Evolutionary conservation across 1,140 invertebrate species (phyloP).

Genomic region (Lycorma delicatula): DNA sequence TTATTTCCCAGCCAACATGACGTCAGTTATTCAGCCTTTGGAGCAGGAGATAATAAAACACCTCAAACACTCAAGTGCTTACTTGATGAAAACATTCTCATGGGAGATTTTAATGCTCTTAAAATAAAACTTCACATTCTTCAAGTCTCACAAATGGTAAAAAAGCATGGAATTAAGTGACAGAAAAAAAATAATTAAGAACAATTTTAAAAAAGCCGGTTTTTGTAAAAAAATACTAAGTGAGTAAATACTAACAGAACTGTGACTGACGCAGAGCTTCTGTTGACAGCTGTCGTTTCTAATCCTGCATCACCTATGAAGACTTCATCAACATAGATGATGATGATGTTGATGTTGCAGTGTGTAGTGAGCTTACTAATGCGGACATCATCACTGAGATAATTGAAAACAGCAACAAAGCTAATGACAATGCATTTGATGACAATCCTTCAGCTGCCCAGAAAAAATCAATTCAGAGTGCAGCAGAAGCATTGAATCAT

Average conservation of each 20-base stretch:
- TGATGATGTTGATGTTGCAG: conserved; percentile 17
- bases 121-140: conserved; percentile 3
- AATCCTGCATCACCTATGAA: conserved; percentile 10
- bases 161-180: conserved; percentile 12
- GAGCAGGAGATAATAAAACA: background rate
- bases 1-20: background rate
- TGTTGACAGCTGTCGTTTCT: conserved; percentile 7
- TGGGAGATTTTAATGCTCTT: background rate
- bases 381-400: conserved; percentile 9
- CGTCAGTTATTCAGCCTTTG: background rate
- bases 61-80: background rate
- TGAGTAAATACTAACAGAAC: conserved; percentile 7
- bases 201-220: conserved; percentile 17
- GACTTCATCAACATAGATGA: conserved; percentile 17
- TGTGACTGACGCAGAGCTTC: background rate
- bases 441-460: background rate
- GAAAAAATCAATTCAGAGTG: background rate
- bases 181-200: conserved; percentile 9
- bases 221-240: conserved; percentile 8
- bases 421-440: background rate
- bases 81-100: background rate
- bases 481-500: background rate
- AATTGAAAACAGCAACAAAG: background rate
- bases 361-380: conserved; percentile 11
- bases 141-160: conserved; percentile 2